Conservation (phyloP, 2,797 vertebrate species). For the Aphelocoma californica region DNA sequence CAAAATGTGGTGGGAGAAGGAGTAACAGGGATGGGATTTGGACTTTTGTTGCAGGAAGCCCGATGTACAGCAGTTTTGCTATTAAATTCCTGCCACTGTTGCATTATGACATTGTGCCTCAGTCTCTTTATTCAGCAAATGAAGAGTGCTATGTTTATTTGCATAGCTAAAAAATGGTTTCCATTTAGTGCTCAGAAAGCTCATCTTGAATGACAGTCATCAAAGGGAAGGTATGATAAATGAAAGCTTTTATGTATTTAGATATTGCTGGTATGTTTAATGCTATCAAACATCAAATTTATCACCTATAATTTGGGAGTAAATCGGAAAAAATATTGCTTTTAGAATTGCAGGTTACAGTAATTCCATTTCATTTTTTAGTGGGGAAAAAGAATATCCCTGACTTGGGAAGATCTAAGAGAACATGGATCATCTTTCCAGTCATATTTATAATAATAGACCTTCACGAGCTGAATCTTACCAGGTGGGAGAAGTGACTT, state of each 20-base stretch:
- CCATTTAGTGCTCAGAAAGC: background rate
- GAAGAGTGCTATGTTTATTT: background rate
- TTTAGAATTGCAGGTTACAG: background rate
- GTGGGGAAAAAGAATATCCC: background rate
- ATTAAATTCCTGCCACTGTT: background rate
- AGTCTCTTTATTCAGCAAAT: background rate
- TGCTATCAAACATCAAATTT: background rate
- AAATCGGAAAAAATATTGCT: background rate
- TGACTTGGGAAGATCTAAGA: background rate
- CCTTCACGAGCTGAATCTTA: background rate
- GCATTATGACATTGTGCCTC: background rate
- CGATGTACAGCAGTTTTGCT: background rate
- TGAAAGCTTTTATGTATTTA: background rate
- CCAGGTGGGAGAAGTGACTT: background rate
- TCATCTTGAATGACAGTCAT: background rate
- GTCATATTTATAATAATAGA: background rate
- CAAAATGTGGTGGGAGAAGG: background rate
- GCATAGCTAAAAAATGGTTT: background rate
- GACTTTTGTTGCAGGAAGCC: background rate
- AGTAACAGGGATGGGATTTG: background rate
- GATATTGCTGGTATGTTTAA: background rate
- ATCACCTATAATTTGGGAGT: background rate
- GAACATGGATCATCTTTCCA: background rate
- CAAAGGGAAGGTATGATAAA: background rate
- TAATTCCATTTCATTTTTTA: background rate